Evolutionary conservation across 2,113 vertebrate species (phyloP).

Genomic region (Toxostoma redivivum): DNA sequence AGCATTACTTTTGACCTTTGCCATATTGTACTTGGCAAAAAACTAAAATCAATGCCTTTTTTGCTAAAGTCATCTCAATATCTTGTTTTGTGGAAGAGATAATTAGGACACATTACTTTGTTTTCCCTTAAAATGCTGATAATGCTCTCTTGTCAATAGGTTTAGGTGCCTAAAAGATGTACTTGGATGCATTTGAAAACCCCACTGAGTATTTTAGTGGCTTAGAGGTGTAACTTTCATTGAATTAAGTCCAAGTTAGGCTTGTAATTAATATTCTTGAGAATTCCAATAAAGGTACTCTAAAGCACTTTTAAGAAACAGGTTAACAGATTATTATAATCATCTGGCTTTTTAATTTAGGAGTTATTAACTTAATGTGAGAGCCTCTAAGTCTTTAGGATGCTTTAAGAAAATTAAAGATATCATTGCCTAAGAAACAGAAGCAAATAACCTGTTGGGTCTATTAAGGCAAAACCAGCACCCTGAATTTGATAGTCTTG

Average conservation of each 20-base stretch:
- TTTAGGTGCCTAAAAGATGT: neutral
- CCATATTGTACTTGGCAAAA: constrained; percentile 24
- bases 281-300: neutral
- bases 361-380: neutral
- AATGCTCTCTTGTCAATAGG: neutral
- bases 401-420: neutral
- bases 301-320: neutral
- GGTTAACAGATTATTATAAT: neutral
- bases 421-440: neutral
- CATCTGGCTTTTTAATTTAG: neutral
- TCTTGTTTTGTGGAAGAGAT: neutral
- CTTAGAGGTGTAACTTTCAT: neutral
- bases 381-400: neutral
- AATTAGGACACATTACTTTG: neutral
- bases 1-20: constrained; percentile 19
- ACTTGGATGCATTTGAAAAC: neutral
- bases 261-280: neutral
- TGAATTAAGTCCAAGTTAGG: neutral
- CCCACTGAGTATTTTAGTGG: neutral
- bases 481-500: neutral
- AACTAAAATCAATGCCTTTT: constrained; percentile 22
- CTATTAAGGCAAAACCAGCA: neutral
- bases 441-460: neutral
- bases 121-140: neutral
- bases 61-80: neutral